Conservation (phyloP, 2,888 invertebrate genomes). For the Hofmannophila pseudospretella region DNA sequence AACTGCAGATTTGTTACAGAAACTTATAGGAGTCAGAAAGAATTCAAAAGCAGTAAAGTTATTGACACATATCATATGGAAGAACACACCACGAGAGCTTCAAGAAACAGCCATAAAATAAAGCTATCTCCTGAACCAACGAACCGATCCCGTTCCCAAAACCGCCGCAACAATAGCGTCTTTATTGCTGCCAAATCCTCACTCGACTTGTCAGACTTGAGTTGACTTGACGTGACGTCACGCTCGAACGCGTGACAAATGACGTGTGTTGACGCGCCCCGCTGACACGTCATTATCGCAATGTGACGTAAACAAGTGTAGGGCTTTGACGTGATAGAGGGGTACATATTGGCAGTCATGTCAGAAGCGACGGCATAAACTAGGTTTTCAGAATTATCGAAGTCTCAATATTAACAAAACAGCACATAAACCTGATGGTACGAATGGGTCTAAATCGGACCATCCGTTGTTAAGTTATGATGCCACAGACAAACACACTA, state of each 20-base stretch:
- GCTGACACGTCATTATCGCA: constrained; percentile 8
- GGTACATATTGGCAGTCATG: neutral
- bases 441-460: too few relatives aligned
- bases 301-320: constrained; percentile 9
- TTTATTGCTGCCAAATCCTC: constrained; percentile 5
- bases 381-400: too few relatives aligned
- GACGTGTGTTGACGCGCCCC: constrained; percentile 10
- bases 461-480: too few relatives aligned
- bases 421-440: too few relatives aligned
- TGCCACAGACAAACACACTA: too few relatives aligned
- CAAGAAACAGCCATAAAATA: neutral
- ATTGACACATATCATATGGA: neutral
- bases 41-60: too few relatives aligned
- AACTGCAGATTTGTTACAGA: too few relatives aligned
- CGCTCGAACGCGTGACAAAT: constrained; percentile 14
- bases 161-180: neutral
- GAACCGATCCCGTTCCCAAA: neutral
- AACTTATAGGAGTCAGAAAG: too few relatives aligned
- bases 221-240: constrained; percentile 8
- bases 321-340: neutral
- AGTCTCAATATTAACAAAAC: too few relatives aligned
- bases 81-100: neutral
- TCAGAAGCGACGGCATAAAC: too few relatives aligned
- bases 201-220: constrained; percentile 5
- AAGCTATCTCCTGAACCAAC: neutral